Evolutionary conservation across 2,888 invertebrate species (phyloP).

Genomic region (Candidula unifasciata): DNA sequence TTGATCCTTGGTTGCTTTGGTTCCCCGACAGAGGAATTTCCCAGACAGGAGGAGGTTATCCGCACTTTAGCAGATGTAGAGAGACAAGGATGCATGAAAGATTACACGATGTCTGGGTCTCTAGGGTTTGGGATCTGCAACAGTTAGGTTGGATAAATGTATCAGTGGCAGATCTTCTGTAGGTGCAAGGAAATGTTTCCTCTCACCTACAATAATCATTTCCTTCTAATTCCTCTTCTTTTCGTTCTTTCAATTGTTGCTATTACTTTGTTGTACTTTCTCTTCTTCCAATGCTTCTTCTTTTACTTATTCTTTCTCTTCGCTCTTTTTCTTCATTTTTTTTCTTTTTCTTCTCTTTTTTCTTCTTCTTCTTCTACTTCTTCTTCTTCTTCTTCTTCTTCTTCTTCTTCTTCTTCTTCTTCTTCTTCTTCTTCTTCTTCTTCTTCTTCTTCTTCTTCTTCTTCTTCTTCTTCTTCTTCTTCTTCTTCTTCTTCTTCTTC

Average conservation of each 20-base stretch:
- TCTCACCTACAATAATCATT: background rate
- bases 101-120: too few relatives aligned
- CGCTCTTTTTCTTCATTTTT: background rate
- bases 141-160: too few relatives aligned
- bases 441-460: slow-evolving; percentile 29
- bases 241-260: background rate
- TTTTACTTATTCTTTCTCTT: background rate
- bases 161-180: too few relatives aligned
- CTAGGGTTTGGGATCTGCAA: too few relatives aligned
- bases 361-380: background rate
- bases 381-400: too few relatives aligned
- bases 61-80: too few relatives aligned
- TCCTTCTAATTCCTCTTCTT: background rate
- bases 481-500: slow-evolving; percentile 17
- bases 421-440: slow-evolving; percentile 27
- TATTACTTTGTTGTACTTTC: too few relatives aligned
- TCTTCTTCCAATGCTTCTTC: background rate
- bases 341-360: background rate
- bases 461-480: slow-evolving; percentile 6
- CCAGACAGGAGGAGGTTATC: too few relatives aligned
- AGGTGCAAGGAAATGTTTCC: background rate
- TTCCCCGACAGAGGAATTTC: too few relatives aligned
- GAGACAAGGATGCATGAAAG: too few relatives aligned
- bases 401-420: slow-evolving; percentile 13
- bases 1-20: too few relatives aligned